phyloP scores from a whole-genome alignment of 2,797 vertebrate genomes.

The Spondyliosoma cantharus region DNA sequence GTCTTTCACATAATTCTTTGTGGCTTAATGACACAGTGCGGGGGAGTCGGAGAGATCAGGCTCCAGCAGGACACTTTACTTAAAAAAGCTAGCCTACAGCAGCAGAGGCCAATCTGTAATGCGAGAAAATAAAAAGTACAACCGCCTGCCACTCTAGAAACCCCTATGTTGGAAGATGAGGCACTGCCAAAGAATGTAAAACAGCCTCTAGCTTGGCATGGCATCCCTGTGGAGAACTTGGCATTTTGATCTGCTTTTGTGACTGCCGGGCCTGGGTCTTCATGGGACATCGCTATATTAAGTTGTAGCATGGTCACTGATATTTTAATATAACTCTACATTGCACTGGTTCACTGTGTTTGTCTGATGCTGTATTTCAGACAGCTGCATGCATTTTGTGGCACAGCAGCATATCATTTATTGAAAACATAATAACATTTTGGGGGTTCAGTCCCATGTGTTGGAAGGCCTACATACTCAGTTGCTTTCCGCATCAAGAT shows the following conservation, averaged over 20 bases:
- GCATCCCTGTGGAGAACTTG: slow-evolving; percentile 43
- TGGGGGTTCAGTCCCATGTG: not conserved
- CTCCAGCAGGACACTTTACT: slow-evolving; percentile 30
- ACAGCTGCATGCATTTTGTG: slow-evolving; percentile 18
- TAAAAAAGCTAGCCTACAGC: slow-evolving; percentile 33
- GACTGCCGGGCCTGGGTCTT: slow-evolving; percentile 35
- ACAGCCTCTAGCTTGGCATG: slow-evolving; percentile 30
- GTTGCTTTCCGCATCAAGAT: slow-evolving; percentile 55
- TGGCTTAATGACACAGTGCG: slow-evolving; percentile 42
- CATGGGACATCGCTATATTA: slow-evolving; percentile 8
- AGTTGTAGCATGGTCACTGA: slow-evolving; percentile 33
- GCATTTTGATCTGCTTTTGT: slow-evolving; percentile 52
- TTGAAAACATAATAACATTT: slow-evolving; percentile 10
- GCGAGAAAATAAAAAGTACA: slow-evolving; percentile 33
- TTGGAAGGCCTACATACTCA: not conserved
- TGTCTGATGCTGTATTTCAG: slow-evolving; percentile 17
- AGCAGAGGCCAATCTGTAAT: slow-evolving; percentile 31
- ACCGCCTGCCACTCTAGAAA: slow-evolving; percentile 14
- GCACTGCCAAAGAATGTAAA: slow-evolving; percentile 22
- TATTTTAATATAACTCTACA: slow-evolving; percentile 19
- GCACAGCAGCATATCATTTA: not conserved
- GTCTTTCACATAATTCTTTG: slow-evolving; percentile 24
- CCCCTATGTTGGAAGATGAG: slow-evolving; percentile 28
- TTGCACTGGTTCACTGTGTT: slow-evolving; percentile 2
- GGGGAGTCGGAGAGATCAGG: slow-evolving; percentile 32